Evolutionary conservation across 53 echinoderm and acorn worm genomes (phyloP).

Genomic region (Stichopus horrens): DNA sequence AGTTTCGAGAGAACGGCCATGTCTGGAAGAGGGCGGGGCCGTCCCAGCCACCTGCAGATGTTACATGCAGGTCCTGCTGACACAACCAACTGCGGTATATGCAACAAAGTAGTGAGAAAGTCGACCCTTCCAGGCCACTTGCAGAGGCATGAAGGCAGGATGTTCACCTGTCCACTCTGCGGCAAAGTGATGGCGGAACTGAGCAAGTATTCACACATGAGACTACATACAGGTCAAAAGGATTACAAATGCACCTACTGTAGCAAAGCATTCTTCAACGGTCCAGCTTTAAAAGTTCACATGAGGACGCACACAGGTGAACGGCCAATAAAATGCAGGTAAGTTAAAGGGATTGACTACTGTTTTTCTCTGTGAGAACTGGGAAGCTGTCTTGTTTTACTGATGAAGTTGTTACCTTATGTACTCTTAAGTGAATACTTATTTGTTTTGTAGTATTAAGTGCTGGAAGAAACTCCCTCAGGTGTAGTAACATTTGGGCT

Average conservation of each 20-base stretch:
- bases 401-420: too few relatives aligned
- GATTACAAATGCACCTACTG: constrained; percentile 6
- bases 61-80: not conserved
- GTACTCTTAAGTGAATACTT: too few relatives aligned
- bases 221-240: constrained; percentile 7
- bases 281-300: not conserved
- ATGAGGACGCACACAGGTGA: constrained; percentile 39
- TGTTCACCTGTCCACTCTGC: constrained; percentile 45
- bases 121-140: constrained; percentile 1
- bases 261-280: not conserved
- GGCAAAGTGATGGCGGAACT: not conserved
- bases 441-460: too few relatives aligned
- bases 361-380: too few relatives aligned
- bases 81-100: constrained; percentile 8
- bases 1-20: not conserved
- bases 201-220: constrained; percentile 24
- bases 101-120: not conserved
- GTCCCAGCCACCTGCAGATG: not conserved
- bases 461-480: too few relatives aligned
- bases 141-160: not conserved
- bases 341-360: not conserved
- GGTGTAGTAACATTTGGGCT: too few relatives aligned
- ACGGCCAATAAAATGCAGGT: constrained; percentile 31
- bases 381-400: too few relatives aligned
- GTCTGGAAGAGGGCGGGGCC: not conserved